Conservation (phyloP, 2,797 vertebrate species). For the Uromys caudimaculatus region DNA sequence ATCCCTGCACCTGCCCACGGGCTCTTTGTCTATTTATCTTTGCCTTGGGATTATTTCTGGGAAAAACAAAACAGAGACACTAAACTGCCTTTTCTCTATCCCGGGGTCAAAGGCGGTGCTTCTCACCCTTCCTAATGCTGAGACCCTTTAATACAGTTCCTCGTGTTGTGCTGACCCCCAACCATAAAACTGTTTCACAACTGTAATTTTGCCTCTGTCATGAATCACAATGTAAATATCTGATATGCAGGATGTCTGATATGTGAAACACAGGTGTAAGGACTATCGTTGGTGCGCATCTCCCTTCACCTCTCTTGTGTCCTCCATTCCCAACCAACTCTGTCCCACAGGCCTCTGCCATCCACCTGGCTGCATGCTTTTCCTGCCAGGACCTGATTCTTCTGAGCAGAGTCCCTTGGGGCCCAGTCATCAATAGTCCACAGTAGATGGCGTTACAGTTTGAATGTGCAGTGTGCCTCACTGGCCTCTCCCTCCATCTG, state of each 20-base stretch:
- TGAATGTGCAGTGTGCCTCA: neutral
- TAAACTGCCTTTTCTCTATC: neutral
- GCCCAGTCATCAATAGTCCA: neutral
- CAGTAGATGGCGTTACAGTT: no score
- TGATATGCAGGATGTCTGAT: neutral
- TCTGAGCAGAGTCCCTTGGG: neutral
- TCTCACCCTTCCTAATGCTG: neutral
- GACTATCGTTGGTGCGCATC: neutral
- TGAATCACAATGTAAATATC: neutral
- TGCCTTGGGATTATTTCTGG: neutral
- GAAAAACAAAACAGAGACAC: neutral
- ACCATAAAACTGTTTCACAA: neutral
- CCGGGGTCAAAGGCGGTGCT: no score
- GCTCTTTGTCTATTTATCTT: neutral
- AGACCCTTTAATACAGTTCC: neutral
- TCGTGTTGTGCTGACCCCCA: neutral
- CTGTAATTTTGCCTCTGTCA: neutral
- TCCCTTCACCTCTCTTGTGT: neutral
- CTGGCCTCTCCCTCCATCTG: neutral
- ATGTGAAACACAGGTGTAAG: neutral
- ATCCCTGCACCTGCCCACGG: neutral
- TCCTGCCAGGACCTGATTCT: neutral
- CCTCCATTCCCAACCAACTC: neutral
- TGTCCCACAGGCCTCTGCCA: neutral
- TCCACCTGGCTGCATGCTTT: neutral